These are phyloP conservation scores for Hemicordylus capensis DNA, from an alignment of 2,113 vertebrate genomes.

Conservation along the genomic window DNA sequence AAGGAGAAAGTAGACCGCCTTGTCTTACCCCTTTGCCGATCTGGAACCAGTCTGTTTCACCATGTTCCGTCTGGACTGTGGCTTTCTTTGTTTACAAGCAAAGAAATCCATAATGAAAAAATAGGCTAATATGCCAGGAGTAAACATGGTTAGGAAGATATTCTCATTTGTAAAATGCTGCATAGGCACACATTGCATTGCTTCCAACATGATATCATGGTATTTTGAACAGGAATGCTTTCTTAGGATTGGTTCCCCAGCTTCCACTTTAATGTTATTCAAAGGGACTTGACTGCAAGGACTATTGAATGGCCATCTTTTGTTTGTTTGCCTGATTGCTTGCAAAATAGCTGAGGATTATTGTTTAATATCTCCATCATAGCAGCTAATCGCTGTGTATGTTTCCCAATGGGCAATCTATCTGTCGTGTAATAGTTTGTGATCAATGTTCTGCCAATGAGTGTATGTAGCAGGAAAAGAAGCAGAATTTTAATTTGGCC, in stretches of 20 bases:
- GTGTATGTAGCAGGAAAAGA: neutral
- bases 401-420: neutral
- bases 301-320: neutral
- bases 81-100: too few species aligned
- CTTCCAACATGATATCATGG: neutral
- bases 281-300: neutral
- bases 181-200: neutral
- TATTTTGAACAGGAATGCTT: neutral
- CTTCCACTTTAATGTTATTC: neutral
- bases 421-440: neutral
- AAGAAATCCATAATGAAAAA: slow-evolving; percentile 12
- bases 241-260: neutral
- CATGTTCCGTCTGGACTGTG: too few species aligned
- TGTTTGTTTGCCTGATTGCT: neutral
- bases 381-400: neutral
- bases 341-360: neutral
- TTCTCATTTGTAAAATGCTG: neutral
- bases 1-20: too few species aligned
- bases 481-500: neutral
- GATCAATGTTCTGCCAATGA: neutral
- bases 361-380: neutral
- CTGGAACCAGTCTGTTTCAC: too few species aligned
- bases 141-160: neutral
- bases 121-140: neutral
- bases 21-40: too few species aligned